A percentile compares a stretch with the other conserved stretches of the same genome.
phyloP scores from a whole-genome alignment of 1,140 invertebrate genomes.

The Papilio aristodemus region DNA sequence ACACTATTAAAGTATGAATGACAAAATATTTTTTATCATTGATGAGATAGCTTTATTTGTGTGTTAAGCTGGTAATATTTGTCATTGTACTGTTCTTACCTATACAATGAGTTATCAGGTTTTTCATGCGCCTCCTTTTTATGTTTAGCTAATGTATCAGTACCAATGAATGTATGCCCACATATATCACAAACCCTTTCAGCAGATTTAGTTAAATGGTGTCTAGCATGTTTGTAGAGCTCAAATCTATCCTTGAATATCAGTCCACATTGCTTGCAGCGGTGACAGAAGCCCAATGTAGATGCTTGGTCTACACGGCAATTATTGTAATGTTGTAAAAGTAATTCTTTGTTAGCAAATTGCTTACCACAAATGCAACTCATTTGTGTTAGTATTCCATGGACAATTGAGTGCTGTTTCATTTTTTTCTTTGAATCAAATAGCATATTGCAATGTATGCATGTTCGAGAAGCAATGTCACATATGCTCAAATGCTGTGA shows the following conservation, averaged over 20 bases:
- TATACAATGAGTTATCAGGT: constrained; percentile 50
- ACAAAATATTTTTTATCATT: too few relatives aligned
- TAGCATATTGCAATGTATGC: constrained; percentile 56
- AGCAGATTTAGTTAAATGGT: constrained; percentile 57
- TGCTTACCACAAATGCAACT: constrained; percentile 60
- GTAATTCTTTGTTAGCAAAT: constrained; percentile 52
- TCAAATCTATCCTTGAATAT: constrained; percentile 61
- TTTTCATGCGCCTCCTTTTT: constrained; percentile 56
- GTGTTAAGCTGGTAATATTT: too few relatives aligned
- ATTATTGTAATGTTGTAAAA: constrained; percentile 52
- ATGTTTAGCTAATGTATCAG: constrained; percentile 59
- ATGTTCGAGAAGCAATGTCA: constrained; percentile 60
- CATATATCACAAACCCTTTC: constrained; percentile 67
- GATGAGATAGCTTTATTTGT: too few relatives aligned
- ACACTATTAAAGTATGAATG: too few relatives aligned
- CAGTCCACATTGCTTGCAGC: constrained; percentile 65
- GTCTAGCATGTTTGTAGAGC: constrained; percentile 62
- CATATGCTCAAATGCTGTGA: constrained; percentile 64
- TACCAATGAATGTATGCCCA: constrained; percentile 58
- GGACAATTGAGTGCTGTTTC: constrained; percentile 53
- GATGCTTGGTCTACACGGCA: constrained; percentile 57
- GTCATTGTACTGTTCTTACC: constrained; percentile 43
- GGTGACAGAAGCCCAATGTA: constrained; percentile 53
- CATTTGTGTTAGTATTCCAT: constrained; percentile 48
- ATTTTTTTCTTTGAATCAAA: constrained; percentile 69